A percentile compares a stretch with the other conserved stretches of the same genome.
These are phyloP conservation scores for Galeopsomyia nigrocyanea DNA, from an alignment of 2,888 invertebrate genomes.

Conservation along the genomic window DNA sequence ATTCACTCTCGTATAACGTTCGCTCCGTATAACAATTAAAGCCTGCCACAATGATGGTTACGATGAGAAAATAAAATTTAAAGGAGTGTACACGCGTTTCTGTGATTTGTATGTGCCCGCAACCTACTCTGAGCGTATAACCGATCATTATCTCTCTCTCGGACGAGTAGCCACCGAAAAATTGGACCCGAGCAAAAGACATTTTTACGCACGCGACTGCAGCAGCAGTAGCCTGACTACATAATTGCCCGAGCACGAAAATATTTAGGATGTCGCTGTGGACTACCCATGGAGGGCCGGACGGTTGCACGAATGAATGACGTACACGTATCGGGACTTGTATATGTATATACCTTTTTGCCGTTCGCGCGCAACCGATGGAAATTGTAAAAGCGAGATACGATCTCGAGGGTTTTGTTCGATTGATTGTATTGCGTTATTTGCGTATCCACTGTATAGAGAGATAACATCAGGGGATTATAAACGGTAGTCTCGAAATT, in stretches of 20 bases:
- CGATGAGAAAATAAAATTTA: too few species aligned
- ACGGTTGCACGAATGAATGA: slow-evolving; percentile 19
- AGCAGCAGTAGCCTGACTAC: slow-evolving; percentile 50
- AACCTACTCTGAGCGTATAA: slow-evolving; percentile 26
- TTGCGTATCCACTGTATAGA: neutral
- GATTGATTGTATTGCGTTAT: neutral
- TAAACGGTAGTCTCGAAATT: slow-evolving; percentile 11
- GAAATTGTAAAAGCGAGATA: slow-evolving; percentile 20
- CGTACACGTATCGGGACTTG: neutral
- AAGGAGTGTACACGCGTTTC: slow-evolving; percentile 11
- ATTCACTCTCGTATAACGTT: too few species aligned
- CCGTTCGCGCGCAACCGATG: neutral
- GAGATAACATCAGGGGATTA: slow-evolving; percentile 20
- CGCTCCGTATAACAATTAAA: slow-evolving; percentile 7
- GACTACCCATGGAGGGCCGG: slow-evolving; percentile 34
- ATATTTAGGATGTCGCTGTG: slow-evolving; percentile 56
- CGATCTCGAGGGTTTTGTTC: slow-evolving; percentile 7
- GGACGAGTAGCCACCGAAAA: slow-evolving; percentile 61
- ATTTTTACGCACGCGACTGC: slow-evolving; percentile 56
- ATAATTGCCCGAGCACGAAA: slow-evolving; percentile 57
- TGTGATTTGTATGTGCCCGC: slow-evolving; percentile 18
- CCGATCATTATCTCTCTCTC: slow-evolving; percentile 58
- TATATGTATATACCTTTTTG: slow-evolving; percentile 5
- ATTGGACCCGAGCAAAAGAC: slow-evolving; percentile 59
- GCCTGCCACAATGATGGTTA: neutral